Evolutionary conservation across 2,888 invertebrate species (phyloP).

Genomic region (Salpingus planirostris): DNA sequence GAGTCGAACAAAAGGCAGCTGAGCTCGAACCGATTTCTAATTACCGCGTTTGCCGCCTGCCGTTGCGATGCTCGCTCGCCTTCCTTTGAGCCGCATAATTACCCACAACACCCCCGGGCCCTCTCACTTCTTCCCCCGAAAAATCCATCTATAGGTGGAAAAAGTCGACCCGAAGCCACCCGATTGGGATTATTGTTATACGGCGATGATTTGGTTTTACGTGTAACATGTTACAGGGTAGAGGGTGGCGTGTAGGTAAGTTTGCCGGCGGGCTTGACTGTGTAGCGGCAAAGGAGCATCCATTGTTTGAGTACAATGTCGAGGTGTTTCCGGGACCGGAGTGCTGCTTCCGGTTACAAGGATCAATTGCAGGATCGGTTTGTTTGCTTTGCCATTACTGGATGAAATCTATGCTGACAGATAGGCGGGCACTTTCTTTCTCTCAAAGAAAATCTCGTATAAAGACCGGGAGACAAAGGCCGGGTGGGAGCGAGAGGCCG

Average conservation of each 20-base stretch:
- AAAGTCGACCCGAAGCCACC: too few species aligned
- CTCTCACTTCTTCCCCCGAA: slow-evolving; percentile 4
- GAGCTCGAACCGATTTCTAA: slow-evolving; percentile 29
- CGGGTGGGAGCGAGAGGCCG: not conserved
- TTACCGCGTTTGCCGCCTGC: slow-evolving; percentile 28
- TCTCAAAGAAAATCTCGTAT: not conserved
- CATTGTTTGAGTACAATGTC: slow-evolving; percentile 23
- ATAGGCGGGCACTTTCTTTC: slow-evolving; percentile 5
- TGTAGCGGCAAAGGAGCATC: slow-evolving; percentile 4
- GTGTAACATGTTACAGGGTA: too few species aligned
- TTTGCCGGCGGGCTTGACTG: slow-evolving; percentile 4
- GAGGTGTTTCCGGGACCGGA: slow-evolving; percentile 29
- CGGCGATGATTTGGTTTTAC: too few species aligned
- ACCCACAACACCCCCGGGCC: slow-evolving; percentile 31
- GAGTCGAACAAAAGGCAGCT: slow-evolving; percentile 23
- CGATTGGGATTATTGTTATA: too few species aligned
- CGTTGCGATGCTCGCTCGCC: slow-evolving; percentile 25
- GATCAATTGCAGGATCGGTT: slow-evolving; percentile 33
- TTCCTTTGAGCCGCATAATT: slow-evolving; percentile 36
- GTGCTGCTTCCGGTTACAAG: slow-evolving; percentile 30
- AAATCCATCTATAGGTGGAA: too few species aligned
- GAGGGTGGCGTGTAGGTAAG: too few species aligned
- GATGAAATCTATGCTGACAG: slow-evolving; percentile 26
- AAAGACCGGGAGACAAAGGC: not conserved
- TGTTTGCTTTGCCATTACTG: slow-evolving; percentile 36